These are phyloP conservation scores for Chaetodon trifascialis DNA, from an alignment of 2,113 vertebrate genomes.

Conservation along the genomic window DNA sequence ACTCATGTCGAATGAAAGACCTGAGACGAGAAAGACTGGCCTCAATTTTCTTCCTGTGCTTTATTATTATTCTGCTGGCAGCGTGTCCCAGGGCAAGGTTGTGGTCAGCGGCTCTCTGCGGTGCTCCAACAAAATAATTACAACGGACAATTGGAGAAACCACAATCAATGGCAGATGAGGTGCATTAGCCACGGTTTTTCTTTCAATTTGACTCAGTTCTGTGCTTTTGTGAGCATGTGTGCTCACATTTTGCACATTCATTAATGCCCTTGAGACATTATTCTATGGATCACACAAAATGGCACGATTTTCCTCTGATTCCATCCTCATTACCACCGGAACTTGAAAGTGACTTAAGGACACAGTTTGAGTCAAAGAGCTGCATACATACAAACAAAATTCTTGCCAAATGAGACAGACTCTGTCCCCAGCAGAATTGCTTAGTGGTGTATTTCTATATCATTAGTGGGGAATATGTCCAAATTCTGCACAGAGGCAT, in stretches of 20 bases:
- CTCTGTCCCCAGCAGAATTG: conserved; percentile 51
- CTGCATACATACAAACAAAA: conserved; percentile 50
- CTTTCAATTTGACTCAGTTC: conserved; percentile 27
- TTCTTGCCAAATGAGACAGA: conserved; percentile 51
- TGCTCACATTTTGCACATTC: conserved; percentile 24
- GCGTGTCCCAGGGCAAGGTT: conserved; percentile 46
- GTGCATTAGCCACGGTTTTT: conserved; percentile 33
- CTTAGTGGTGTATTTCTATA: conserved; percentile 56
- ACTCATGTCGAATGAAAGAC: conserved; percentile 63
- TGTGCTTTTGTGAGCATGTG: not conserved
- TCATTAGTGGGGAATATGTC: conserved; percentile 74
- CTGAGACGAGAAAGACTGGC: conserved; percentile 39
- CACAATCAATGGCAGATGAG: conserved; percentile 45
- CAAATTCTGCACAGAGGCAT: conserved; percentile 56
- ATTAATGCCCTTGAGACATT: conserved; percentile 10
- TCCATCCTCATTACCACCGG: conserved; percentile 57
- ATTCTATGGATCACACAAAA: conserved; percentile 31
- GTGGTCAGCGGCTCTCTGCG: conserved; percentile 52
- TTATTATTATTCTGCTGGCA: conserved; percentile 63
- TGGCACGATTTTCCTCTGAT: conserved; percentile 18
- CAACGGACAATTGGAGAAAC: conserved; percentile 42
- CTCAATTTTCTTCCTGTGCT: conserved; percentile 53
- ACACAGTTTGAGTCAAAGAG: conserved; percentile 34
- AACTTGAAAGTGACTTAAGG: conserved; percentile 51
- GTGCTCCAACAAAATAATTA: conserved; percentile 61